phyloP scores from a whole-genome alignment of 2,888 invertebrate species.

The Hypomecis punctinalis region DNA sequence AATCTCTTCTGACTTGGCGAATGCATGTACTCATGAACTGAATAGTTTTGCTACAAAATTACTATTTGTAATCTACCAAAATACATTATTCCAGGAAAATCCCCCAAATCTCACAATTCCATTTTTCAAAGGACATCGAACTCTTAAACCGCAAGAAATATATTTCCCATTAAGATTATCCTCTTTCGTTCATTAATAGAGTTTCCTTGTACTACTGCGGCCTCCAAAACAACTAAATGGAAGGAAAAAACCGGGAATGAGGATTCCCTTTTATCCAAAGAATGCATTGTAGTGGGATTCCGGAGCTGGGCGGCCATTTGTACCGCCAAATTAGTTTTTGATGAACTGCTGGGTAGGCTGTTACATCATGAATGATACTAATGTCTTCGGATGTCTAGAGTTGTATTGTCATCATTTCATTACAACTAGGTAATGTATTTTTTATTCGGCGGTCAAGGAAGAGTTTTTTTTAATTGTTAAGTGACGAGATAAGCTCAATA shows the following conservation, averaged over 20 bases:
- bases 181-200: slow-evolving; percentile 30
- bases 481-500: too few relatives aligned
- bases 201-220: slow-evolving; percentile 30
- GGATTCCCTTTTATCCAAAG: slow-evolving; percentile 30
- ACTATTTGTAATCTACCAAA: too few relatives aligned
- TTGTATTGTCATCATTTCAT: neutral
- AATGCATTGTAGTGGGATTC: slow-evolving; percentile 32
- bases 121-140: slow-evolving; percentile 1
- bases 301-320: slow-evolving; percentile 23
- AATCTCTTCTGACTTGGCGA: too few relatives aligned
- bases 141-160: slow-evolving; percentile 16
- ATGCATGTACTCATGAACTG: too few relatives aligned
- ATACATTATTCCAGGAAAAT: too few relatives aligned
- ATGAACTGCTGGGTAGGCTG: slow-evolving; percentile 20
- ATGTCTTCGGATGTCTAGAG: slow-evolving; percentile 3
- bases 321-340: slow-evolving; percentile 35
- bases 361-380: neutral
- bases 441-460: too few relatives aligned
- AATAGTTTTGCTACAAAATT: too few relatives aligned
- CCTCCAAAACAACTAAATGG: slow-evolving; percentile 24
- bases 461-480: too few relatives aligned
- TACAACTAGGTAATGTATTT: too few relatives aligned
- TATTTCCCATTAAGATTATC: slow-evolving; percentile 25
- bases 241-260: slow-evolving; percentile 23
- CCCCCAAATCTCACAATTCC: neutral